Evolutionary conservation across 1,140 invertebrate genomes (phyloP).

Genomic region (Carcinoscorpius rotundicauda): DNA sequence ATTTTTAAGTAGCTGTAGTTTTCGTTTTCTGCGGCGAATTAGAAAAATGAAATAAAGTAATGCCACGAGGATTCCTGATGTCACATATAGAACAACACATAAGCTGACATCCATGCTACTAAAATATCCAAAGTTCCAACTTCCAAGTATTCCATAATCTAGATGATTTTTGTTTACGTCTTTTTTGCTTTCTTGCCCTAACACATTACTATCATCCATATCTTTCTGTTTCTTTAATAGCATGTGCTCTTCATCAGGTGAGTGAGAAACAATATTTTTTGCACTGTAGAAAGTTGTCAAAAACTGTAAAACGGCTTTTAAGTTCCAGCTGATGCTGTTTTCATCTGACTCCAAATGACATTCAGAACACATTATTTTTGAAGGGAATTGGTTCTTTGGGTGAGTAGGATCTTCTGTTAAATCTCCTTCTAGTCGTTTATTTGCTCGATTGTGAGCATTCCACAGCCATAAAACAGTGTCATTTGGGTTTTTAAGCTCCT

Average conservation of each 20-base stretch:
- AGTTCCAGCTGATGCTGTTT: constrained; percentile 48
- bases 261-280: constrained; percentile 34
- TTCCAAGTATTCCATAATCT: constrained; percentile 3
- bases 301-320: constrained; percentile 55
- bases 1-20: not conserved
- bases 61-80: constrained; percentile 52
- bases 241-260: constrained; percentile 7
- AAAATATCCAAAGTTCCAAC: constrained; percentile 24
- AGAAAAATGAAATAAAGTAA: constrained; percentile 49
- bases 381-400: constrained; percentile 86
- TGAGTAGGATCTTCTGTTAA: constrained; percentile 76
- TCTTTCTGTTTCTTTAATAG: not conserved
- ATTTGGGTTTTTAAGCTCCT: constrained; percentile 50
- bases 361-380: constrained; percentile 46
- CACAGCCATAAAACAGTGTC: constrained; percentile 86
- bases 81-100: constrained; percentile 56
- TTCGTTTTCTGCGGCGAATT: constrained; percentile 15
- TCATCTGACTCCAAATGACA: constrained; percentile 42
- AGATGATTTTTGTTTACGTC: no score
- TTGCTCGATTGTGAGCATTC: constrained; percentile 88
- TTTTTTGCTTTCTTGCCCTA: no score
- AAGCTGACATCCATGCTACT: constrained; percentile 51
- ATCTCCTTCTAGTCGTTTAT: constrained; percentile 70
- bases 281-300: constrained; percentile 57
- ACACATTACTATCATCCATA: not conserved